Base-by-base conservation (phyloP, 2,113 vertebrate species). In the Oxyruncus cristatus region DNA sequence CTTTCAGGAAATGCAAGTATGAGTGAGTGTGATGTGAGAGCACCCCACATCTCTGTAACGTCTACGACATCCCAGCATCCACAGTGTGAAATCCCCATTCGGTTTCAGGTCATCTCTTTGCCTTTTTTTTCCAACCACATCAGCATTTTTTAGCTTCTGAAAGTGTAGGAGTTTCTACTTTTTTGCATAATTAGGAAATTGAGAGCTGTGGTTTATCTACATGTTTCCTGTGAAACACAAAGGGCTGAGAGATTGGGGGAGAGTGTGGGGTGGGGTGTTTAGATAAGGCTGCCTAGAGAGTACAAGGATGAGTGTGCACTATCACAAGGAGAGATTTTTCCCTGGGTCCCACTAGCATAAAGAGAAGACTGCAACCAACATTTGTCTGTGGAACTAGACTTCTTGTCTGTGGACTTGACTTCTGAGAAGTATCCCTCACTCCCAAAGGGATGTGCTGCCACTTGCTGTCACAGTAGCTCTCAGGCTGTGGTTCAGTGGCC, bases 121-220 rank as follows among this genome's bases (percentile, higher is more conserved):
- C 49, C 47, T 44, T 37, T 72, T 89, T 89, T 80, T 84, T 61
- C 49, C 68, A 95, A 72, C 28, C 39, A 53, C 41, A 82, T 95
- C 62, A 91, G 81, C 74, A 75, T 76, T 97, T 92, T 61, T 41
- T 10, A 89, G n/a, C 77, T 87, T 82, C 75, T 92, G 91, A 84
- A 84, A 61, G 30, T 87, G 85, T 71, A 89, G 63, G 73, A 94
- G 73, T 62, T 89, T 81, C 52, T 87, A 67, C 24, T 20, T 84
- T 78, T 91, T 84, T 93, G 47, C 76, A 75, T 82, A 87, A 88
- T 65, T 95, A 88, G 77, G 77, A 93, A 92, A 92, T 79, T 16
- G 87, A 93, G 89, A 91, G 66, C 52, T 85, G 81, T 72, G 81
- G 78, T 92, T 95, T 78, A 88, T 93, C 91, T 66, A 21, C 44